Percentiles rank a stretch among this genome's conserved stretches.
Evolutionary conservation across 2,797 vertebrate genomes (phyloP).

Genomic region (Brotula barbata): DNA sequence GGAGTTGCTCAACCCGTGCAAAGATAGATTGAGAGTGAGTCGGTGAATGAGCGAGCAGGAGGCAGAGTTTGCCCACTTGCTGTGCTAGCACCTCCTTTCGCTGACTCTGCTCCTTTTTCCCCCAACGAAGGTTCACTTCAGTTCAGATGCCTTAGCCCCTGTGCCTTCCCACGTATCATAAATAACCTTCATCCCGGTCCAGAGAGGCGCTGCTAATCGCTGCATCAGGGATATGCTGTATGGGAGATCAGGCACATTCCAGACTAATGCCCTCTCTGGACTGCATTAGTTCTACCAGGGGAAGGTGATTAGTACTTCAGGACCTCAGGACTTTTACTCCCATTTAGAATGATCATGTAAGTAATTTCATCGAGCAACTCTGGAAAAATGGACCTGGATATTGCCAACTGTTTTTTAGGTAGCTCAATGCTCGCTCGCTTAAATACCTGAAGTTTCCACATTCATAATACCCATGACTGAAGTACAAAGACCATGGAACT

Average conservation of each 20-base stretch:
- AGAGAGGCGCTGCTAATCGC: constrained; percentile 60
- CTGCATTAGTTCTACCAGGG: constrained; percentile 43
- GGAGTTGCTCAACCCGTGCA: constrained; percentile 29
- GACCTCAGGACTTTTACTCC: constrained; percentile 54
- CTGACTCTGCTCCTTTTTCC: constrained; percentile 64
- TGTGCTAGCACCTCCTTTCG: constrained; percentile 65
- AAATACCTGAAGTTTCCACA: too few relatives aligned
- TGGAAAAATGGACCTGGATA: constrained; percentile 17
- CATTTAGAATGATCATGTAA: constrained; percentile 45
- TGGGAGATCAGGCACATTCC: constrained; percentile 47
- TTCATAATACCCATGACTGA: too few relatives aligned
- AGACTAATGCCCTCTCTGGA: constrained; percentile 65
- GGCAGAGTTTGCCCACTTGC: constrained; percentile 60
- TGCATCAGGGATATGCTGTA: constrained; percentile 63
- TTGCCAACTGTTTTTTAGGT: constrained; percentile 15
- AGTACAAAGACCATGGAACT: constrained; percentile 2
- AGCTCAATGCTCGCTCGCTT: constrained; percentile 25
- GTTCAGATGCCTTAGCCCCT: constrained; percentile 66
- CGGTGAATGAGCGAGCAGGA: constrained; percentile 52
- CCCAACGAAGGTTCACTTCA: constrained; percentile 64
- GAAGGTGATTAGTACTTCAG: constrained; percentile 65
- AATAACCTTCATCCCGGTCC: constrained; percentile 68
- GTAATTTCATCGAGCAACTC: constrained; percentile 44
- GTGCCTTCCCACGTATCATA: constrained; percentile 70
- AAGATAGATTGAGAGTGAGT: constrained; percentile 45